phyloP scores from a whole-genome alignment of 2,113 vertebrate species.

The Pelecanoides urinatrix region DNA sequence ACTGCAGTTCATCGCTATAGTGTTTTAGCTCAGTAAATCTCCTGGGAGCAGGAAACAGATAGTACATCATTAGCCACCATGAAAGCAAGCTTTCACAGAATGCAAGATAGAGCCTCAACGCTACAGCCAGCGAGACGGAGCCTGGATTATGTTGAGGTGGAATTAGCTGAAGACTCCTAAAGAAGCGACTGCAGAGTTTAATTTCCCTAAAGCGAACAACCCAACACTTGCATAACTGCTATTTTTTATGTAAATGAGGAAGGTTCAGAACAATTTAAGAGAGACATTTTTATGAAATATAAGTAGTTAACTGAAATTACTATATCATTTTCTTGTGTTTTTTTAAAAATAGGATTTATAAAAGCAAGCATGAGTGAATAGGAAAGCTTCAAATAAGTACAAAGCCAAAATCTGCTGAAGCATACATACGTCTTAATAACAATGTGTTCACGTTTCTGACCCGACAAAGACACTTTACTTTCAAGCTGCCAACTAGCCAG shows the following conservation, averaged over 20 bases:
- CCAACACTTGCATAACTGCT: neutral
- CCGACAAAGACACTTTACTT: neutral
- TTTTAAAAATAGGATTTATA: neutral
- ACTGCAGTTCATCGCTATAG: conserved; percentile 91
- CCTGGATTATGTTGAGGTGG: neutral
- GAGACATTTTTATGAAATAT: neutral
- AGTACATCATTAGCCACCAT: conserved; percentile 59
- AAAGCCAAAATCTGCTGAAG: neutral
- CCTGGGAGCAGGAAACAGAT: conserved; percentile 73
- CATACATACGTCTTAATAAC: neutral
- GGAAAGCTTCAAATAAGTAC: neutral
- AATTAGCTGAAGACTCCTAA: conserved; percentile 28
- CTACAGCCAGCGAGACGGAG: neutral
- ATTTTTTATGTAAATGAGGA: neutral
- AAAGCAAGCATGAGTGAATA: neutral
- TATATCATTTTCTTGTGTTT: neutral
- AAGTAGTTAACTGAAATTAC: neutral
- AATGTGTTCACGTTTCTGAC: neutral
- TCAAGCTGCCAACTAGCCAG: neutral
- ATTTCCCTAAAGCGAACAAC: neutral
- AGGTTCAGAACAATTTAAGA: neutral
- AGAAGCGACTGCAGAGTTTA: neutral
- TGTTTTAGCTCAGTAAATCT: conserved; percentile 90
- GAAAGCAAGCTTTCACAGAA: conserved; percentile 43
- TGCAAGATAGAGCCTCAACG: neutral